Evolutionary conservation across 1,140 invertebrate species (phyloP).

Genomic region (Hyphantria cunea): DNA sequence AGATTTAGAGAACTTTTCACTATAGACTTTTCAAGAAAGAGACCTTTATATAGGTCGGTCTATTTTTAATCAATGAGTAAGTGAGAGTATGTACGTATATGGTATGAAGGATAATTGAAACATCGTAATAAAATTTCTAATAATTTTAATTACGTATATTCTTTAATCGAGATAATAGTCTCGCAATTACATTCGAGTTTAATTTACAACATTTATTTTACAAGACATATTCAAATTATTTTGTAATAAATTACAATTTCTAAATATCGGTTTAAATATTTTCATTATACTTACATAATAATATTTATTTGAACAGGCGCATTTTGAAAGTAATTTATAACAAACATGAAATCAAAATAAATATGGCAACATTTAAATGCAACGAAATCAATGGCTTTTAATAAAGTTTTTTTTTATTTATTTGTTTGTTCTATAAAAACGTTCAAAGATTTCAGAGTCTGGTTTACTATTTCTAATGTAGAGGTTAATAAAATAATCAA

Average conservation of each 20-base stretch:
- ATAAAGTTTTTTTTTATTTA: neutral
- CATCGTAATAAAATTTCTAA: conserved; percentile 31
- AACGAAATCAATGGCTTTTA: conserved; percentile 1
- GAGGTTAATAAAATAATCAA: too few species aligned
- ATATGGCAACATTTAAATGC: conserved; percentile 32
- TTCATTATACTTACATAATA: conserved; percentile 18
- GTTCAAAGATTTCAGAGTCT: too few species aligned
- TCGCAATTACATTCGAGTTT: conserved; percentile 42
- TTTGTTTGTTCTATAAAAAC: too few species aligned
- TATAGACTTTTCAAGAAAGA: too few species aligned
- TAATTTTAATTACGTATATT: conserved; percentile 44
- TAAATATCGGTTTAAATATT: conserved; percentile 23
- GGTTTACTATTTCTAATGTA: too few species aligned
- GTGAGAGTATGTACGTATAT: too few species aligned
- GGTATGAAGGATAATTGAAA: conserved; percentile 18
- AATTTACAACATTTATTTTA: conserved; percentile 41
- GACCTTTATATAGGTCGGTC: too few species aligned
- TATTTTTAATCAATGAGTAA: too few species aligned
- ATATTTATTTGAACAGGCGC: neutral
- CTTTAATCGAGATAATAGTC: conserved; percentile 47
- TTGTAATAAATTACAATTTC: conserved; percentile 29
- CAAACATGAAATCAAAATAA: conserved; percentile 3
- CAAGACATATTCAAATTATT: conserved; percentile 24
- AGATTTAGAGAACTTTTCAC: too few species aligned
- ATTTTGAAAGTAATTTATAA: conserved; percentile 5